Evolutionary conservation across 2,888 invertebrate species (phyloP).

Genomic region (Thymelicus sylvestris): DNA sequence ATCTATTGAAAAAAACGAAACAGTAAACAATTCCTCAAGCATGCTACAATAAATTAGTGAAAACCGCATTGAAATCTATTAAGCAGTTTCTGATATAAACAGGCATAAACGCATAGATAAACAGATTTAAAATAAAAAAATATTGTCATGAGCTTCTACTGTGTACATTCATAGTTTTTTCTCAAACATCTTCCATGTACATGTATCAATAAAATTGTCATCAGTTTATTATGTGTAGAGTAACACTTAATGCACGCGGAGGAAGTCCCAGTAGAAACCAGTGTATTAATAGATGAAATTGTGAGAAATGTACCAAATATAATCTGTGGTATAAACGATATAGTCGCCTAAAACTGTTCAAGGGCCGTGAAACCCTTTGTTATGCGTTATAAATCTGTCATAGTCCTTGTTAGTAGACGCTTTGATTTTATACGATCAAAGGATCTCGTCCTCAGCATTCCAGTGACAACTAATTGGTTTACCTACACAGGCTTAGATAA

Average conservation of each 20-base stretch:
- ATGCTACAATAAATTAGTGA: neutral
- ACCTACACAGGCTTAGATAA: conserved; percentile 53
- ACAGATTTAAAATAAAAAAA: too few species aligned
- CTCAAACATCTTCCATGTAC: too few species aligned
- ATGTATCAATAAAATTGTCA: neutral
- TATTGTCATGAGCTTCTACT: too few species aligned
- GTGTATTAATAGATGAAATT: conserved; percentile 12
- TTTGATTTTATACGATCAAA: conserved; percentile 79
- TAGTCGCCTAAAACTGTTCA: conserved; percentile 24
- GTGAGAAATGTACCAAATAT: conserved; percentile 28
- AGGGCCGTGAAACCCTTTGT: conserved; percentile 59
- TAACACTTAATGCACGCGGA: neutral
- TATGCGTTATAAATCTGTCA: conserved; percentile 76
- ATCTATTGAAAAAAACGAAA: too few species aligned
- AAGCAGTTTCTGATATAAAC: too few species aligned
- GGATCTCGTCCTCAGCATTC: conserved; percentile 64
- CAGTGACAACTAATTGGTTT: conserved; percentile 76
- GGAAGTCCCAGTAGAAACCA: neutral
- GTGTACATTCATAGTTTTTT: too few species aligned
- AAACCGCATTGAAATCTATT: neutral
- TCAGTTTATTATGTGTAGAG: neutral
- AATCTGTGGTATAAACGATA: conserved; percentile 11
- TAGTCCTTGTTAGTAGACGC: conserved; percentile 73
- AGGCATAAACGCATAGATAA: too few species aligned
- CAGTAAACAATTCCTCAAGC: too few species aligned